Percentiles rank a stretch among this genome's conserved stretches.
Conservation (phyloP, 2,113 vertebrate species). For the Anolis carolinensis region DNA sequence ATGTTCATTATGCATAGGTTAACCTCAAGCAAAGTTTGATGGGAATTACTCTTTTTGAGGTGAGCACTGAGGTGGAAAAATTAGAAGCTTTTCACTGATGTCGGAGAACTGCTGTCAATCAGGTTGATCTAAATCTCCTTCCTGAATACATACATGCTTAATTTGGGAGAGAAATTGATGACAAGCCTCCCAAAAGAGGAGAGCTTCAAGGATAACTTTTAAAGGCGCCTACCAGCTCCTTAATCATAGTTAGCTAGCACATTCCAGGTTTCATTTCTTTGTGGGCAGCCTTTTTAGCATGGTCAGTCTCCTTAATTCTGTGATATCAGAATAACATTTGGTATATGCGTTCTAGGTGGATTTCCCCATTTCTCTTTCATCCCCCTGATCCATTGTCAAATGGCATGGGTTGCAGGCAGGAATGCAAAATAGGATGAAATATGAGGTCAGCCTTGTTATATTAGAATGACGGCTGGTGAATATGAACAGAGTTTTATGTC, state of each 20-base stretch:
- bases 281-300: background rate
- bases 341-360: no score
- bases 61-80: slow-evolving; percentile 22
- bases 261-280: background rate
- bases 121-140: slow-evolving; percentile 33
- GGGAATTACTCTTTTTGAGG: background rate
- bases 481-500: no score
- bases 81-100: slow-evolving; percentile 21
- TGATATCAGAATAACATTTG: background rate
- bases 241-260: slow-evolving; percentile 7
- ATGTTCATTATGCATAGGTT: background rate
- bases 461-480: no score
- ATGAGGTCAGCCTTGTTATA: no score
- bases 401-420: no score
- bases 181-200: slow-evolving; percentile 36
- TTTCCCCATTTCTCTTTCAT: no score
- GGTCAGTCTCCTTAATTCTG: background rate
- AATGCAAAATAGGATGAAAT: no score
- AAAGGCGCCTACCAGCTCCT: slow-evolving; percentile 24
- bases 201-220: slow-evolving; percentile 46
- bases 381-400: no score
- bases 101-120: slow-evolving; percentile 28
- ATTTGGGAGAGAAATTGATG: slow-evolving; percentile 41
- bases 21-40: background rate
- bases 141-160: slow-evolving; percentile 42